Conservation (phyloP, 2,888 invertebrate genomes). For the Cheilosia grossa region DNA sequence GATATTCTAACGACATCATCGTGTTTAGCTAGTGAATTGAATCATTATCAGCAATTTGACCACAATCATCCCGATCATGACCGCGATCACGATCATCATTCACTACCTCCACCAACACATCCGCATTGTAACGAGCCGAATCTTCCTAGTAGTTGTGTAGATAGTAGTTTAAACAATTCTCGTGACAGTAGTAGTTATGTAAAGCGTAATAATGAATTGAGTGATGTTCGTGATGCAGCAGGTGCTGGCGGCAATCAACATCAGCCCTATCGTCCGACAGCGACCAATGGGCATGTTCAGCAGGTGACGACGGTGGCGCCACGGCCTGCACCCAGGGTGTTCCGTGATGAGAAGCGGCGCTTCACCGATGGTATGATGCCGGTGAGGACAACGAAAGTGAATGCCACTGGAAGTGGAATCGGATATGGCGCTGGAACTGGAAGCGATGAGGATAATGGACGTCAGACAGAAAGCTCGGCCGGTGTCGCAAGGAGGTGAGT, state of each 20-base stretch:
- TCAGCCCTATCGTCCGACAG: constrained; percentile 43
- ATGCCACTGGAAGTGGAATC: constrained; percentile 35
- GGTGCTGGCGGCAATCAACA: constrained; percentile 65
- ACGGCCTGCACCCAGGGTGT: constrained; percentile 66
- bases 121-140: constrained; percentile 67
- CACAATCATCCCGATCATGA: constrained; percentile 62
- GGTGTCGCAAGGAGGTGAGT: constrained; percentile 70
- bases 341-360: constrained; percentile 76
- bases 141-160: constrained; percentile 73
- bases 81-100: constrained; percentile 34
- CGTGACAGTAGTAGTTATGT: constrained; percentile 72
- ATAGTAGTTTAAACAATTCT: constrained; percentile 74
- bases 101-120: constrained; percentile 16
- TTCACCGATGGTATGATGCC: constrained; percentile 76
- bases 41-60: constrained; percentile 67
- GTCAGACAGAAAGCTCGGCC: constrained; percentile 72
- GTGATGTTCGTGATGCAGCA: constrained; percentile 45
- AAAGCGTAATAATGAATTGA: constrained; percentile 68
- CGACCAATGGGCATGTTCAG: constrained; percentile 71
- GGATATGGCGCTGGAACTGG: constrained; percentile 61
- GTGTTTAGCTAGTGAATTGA: constrained; percentile 71
- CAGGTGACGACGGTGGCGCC: constrained; percentile 63
- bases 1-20: constrained; percentile 66
- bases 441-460: constrained; percentile 70
- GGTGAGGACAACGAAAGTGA: constrained; percentile 57